phyloP scores from a whole-genome alignment of 35 echinoderm and acorn worm species.

The Eucidaris tribuloides region DNA sequence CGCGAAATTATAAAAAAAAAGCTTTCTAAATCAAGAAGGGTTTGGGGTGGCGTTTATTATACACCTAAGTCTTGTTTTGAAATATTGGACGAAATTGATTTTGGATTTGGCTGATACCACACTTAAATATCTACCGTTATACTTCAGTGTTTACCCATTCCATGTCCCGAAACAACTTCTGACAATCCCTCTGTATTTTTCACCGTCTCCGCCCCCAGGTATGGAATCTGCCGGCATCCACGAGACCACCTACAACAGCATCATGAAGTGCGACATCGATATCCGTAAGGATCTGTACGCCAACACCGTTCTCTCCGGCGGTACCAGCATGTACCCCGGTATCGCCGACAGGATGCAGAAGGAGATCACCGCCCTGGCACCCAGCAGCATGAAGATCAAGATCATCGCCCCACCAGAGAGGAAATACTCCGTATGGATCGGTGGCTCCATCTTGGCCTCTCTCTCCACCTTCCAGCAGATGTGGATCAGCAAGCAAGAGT shows the following conservation, averaged over 20 bases:
- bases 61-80: no score
- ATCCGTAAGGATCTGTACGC: conserved; percentile 84
- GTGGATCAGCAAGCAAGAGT: conserved; percentile 93
- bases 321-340: conserved; percentile 96
- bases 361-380: conserved; percentile 96
- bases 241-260: conserved; percentile 73
- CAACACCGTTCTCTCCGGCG: conserved; percentile 75
- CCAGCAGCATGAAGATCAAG: conserved; percentile 56
- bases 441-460: conserved; percentile 84
- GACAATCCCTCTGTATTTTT: no score
- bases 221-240: conserved; percentile 92
- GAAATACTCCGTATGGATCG: conserved; percentile 88
- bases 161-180: no score
- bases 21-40: no score
- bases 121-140: no score
- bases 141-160: no score
- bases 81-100: no score
- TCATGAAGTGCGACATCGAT: conserved; percentile 93
- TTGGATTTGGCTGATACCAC: no score
- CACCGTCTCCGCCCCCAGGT: conserved; percentile 45
- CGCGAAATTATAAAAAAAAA: no score
- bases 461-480: conserved; percentile 87
- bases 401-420: conserved; percentile 68
- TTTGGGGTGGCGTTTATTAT: no score
- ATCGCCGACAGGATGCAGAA: conserved; percentile 99